phyloP scores from a whole-genome alignment of 1,140 invertebrate genomes.

The Hestina assimilis region DNA sequence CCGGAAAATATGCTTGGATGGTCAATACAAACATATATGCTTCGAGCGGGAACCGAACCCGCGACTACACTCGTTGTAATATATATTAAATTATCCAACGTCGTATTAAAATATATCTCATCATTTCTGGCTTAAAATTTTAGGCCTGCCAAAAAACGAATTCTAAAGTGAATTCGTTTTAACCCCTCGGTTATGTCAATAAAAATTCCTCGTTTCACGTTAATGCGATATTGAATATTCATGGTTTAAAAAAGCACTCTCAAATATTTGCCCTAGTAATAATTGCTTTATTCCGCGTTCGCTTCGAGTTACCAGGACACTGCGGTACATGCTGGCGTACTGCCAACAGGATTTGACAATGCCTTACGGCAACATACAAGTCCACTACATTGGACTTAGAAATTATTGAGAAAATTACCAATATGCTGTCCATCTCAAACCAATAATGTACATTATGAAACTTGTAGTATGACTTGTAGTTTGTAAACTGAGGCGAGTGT shows the following conservation, averaged over 20 bases:
- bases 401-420: no score
- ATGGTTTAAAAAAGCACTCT: slow-evolving; percentile 6
- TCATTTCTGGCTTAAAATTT: neutral
- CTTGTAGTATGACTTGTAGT: no score
- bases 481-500: no score
- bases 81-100: no score
- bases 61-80: no score
- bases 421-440: no score
- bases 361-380: neutral
- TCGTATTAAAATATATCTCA: no score
- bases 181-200: neutral
- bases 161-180: neutral
- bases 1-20: no score
- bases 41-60: no score
- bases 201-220: neutral
- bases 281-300: slow-evolving; percentile 15
- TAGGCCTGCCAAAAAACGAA: neutral
- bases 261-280: slow-evolving; percentile 7
- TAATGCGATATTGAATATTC: slow-evolving; percentile 13
- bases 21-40: no score
- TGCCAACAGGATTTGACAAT: slow-evolving; percentile 14
- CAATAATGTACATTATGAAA: no score
- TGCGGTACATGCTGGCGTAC: slow-evolving; percentile 15
- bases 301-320: slow-evolving; percentile 18
- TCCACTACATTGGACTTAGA: no score